phyloP scores from a whole-genome alignment of 1,140 invertebrate species.

The Cotesia typhae region DNA sequence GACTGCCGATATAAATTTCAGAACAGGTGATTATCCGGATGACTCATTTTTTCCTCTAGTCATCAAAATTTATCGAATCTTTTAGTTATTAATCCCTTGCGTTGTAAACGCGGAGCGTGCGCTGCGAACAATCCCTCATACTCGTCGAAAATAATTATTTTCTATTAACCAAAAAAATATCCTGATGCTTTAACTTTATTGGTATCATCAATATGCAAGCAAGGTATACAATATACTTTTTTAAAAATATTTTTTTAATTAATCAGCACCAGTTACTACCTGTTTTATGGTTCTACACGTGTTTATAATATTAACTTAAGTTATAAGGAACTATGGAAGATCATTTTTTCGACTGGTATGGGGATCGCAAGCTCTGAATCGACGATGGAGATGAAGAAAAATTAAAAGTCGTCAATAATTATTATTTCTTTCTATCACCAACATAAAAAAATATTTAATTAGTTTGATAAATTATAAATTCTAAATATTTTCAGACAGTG shows the following conservation, averaged over 20 bases:
- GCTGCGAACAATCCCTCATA: conserved; percentile 59
- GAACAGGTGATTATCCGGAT: conserved; percentile 76
- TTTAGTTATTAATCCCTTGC: conserved; percentile 31
- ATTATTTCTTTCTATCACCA: not conserved
- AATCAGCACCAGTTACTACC: too few species aligned
- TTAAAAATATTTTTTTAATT: conserved; percentile 5
- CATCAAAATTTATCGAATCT: not conserved
- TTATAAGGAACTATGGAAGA: conserved; percentile 31
- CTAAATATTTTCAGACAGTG: conserved; percentile 1
- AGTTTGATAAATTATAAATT: conserved; percentile 28
- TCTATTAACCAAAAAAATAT: not conserved
- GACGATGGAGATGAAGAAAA: conserved; percentile 31
- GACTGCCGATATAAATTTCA: conserved; percentile 96
- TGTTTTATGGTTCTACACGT: conserved; percentile 24
- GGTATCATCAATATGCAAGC: too few species aligned
- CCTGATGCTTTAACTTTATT: not conserved
- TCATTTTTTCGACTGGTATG: conserved; percentile 53
- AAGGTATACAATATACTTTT: not conserved
- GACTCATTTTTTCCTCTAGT: conserved; percentile 25
- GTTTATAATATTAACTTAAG: conserved; percentile 30
- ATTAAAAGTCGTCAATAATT: not conserved
- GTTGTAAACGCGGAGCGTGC: conserved; percentile 50
- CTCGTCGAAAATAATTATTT: conserved; percentile 46
- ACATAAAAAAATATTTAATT: not conserved
- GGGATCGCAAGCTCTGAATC: conserved; percentile 48